These are phyloP conservation scores for Hybos culiciformis DNA, from an alignment of 2,888 invertebrate species.

Conservation along the genomic window DNA sequence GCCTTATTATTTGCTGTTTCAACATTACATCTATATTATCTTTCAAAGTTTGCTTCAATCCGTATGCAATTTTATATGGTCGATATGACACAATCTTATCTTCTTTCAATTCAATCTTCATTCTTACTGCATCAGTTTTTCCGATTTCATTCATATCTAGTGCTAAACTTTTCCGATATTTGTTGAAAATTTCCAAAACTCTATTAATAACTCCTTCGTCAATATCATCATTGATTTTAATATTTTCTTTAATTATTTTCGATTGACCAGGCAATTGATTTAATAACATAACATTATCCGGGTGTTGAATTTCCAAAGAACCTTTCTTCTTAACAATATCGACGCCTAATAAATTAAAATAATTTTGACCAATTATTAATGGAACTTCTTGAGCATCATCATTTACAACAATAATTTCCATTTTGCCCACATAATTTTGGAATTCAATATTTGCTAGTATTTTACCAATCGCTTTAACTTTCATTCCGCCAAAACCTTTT, in stretches of 20 bases:
- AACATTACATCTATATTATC: background rate
- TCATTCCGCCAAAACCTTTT: background rate
- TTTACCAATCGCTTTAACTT: background rate
- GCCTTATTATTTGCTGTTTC: slow-evolving; percentile 19
- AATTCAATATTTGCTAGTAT: background rate
- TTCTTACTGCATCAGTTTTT: background rate
- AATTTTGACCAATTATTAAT: background rate
- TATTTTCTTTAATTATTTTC: background rate
- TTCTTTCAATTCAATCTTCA: background rate
- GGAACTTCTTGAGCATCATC: background rate
- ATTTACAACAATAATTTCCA: background rate
- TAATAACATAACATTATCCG: background rate
- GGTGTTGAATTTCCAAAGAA: background rate
- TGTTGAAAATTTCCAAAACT: background rate
- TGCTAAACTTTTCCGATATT: background rate
- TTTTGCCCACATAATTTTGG: background rate
- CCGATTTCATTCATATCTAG: background rate
- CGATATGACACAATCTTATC: background rate
- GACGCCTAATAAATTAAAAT: background rate
- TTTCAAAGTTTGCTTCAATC: background rate
- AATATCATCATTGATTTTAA: background rate
- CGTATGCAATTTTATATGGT: slow-evolving; percentile 1
- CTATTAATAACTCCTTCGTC: background rate
- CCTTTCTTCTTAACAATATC: background rate
- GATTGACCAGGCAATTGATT: no score